Conservation (phyloP, 2,797 vertebrate genomes). For the Tapera naevia region DNA sequence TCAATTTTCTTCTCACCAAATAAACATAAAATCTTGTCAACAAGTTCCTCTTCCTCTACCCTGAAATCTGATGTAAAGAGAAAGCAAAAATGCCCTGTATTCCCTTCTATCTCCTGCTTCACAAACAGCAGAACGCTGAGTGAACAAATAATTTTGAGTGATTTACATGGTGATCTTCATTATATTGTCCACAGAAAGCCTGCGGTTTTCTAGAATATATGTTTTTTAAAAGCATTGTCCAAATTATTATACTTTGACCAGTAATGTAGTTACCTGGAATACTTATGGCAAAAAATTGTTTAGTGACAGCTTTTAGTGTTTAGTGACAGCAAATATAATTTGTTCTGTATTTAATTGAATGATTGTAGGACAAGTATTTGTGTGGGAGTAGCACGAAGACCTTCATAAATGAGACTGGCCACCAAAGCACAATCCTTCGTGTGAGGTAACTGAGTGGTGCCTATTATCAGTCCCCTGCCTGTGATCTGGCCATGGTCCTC, state of each 20-base stretch:
- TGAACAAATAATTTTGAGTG: not conserved
- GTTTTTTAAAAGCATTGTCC: not conserved
- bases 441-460: fast-evolving
- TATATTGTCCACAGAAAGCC: not conserved
- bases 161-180: not conserved
- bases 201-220: not conserved
- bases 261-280: not conserved
- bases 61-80: not conserved
- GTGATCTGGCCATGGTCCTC: not conserved
- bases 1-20: constrained; percentile 33
- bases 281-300: not conserved
- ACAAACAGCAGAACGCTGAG: not conserved
- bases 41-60: not conserved
- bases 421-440: not conserved
- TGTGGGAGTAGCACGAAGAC: not conserved
- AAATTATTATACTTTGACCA: not conserved
- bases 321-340: not conserved
- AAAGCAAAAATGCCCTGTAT: not conserved
- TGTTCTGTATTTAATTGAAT: not conserved
- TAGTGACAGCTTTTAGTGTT: not conserved
- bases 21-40: constrained; percentile 34
- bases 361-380: not conserved
- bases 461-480: not conserved
- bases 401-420: not conserved
- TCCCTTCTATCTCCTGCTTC: not conserved